Percentiles rank a stretch among this genome's conserved stretches.
These are phyloP conservation scores for Lasioglossum baleicum DNA, from an alignment of 1,140 invertebrate genomes.

Conservation along the genomic window DNA sequence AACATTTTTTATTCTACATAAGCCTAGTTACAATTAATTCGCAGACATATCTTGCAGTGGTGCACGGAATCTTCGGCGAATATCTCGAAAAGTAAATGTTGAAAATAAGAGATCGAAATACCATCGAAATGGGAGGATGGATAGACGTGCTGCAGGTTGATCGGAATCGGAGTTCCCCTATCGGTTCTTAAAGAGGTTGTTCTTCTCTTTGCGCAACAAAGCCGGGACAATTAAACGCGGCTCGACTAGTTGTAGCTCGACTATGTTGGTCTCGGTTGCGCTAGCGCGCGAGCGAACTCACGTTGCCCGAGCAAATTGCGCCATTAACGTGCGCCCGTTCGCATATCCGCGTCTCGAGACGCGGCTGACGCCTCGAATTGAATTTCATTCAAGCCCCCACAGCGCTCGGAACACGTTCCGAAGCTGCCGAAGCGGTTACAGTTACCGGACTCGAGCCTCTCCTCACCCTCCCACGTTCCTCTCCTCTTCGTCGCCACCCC, in stretches of 20 bases:
- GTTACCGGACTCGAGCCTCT: background rate
- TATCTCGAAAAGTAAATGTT: no score
- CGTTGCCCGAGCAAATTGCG: conserved; percentile 24
- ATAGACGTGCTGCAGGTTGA: no score
- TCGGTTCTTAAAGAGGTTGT: no score
- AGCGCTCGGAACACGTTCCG: conserved; percentile 16
- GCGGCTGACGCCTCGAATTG: background rate
- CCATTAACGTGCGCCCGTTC: conserved; percentile 17
- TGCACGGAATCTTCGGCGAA: no score
- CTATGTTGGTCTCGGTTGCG: no score
- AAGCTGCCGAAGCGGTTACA: conserved; percentile 13
- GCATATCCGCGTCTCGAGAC: background rate
- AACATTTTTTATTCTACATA: no score
- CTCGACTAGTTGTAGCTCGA: background rate
- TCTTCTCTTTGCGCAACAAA: background rate
- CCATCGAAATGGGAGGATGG: no score
- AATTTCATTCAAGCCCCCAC: conserved; percentile 27
- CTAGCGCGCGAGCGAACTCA: background rate
- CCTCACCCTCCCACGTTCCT: background rate
- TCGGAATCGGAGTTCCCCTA: no score
- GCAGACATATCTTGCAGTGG: no score
- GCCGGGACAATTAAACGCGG: conserved; percentile 22
- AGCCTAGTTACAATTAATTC: no score
- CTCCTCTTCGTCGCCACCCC: no score
- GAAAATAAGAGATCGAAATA: no score